Conservation (phyloP, 2,888 invertebrate genomes). For the Drosophila neutralis region DNA sequence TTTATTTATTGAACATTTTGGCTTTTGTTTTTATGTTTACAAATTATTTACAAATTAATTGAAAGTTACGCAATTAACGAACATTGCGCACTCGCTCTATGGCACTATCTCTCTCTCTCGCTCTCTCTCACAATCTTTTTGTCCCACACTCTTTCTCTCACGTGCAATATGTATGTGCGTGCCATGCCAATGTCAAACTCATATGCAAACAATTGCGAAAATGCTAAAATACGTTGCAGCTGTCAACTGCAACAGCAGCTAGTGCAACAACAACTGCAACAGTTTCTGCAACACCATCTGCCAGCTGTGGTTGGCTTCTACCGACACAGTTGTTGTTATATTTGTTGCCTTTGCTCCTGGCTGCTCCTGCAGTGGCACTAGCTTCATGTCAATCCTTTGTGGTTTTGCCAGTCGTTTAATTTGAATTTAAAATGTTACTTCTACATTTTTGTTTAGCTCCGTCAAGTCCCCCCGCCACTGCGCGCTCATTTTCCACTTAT, state of each 20-base stretch:
- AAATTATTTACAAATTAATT: constrained; percentile 74
- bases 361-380: constrained; percentile 55
- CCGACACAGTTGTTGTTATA: constrained; percentile 27
- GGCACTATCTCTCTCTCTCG: background rate
- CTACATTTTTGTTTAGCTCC: constrained; percentile 48
- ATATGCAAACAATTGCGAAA: constrained; percentile 65
- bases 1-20: constrained; percentile 8
- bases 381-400: constrained; percentile 81
- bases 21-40: constrained; percentile 36
- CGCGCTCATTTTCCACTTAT: constrained; percentile 78
- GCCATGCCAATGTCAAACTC: constrained; percentile 67
- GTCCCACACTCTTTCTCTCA: background rate
- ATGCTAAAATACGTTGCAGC: constrained; percentile 53
- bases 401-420: constrained; percentile 81
- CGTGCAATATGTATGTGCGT: constrained; percentile 24
- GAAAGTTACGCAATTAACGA: constrained; percentile 61
- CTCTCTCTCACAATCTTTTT: background rate
- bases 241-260: constrained; percentile 44
- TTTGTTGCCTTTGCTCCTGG: constrained; percentile 27
- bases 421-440: constrained; percentile 79
- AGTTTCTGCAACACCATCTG: constrained; percentile 45
- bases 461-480: constrained; percentile 5
- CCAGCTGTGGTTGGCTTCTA: constrained; percentile 65
- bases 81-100: background rate
- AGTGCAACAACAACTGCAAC: constrained; percentile 40